A percentile compares a stretch with the other conserved stretches of the same genome.
These are phyloP conservation scores for Lasius platythorax DNA, from an alignment of 2,888 invertebrate species.

Conservation along the genomic window DNA sequence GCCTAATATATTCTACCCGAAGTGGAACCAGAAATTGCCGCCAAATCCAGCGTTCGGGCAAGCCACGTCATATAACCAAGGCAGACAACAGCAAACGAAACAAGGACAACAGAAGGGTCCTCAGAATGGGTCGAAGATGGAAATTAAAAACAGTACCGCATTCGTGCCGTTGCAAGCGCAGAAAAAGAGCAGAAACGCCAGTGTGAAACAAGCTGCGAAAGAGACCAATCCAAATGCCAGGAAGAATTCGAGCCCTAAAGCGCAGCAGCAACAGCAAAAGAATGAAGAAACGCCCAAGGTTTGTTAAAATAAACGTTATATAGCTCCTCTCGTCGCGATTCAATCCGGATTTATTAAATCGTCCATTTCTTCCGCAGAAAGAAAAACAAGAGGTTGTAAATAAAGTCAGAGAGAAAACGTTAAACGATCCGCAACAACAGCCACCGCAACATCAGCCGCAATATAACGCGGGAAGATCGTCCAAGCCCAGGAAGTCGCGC, in stretches of 20 bases:
- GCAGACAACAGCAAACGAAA: constrained; percentile 30
- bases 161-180: constrained; percentile 88
- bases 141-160: constrained; percentile 81
- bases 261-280: constrained; percentile 50
- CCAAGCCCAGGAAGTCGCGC: constrained; percentile 81
- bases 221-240: constrained; percentile 57
- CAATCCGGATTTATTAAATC: not conserved
- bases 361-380: constrained; percentile 48
- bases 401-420: constrained; percentile 61
- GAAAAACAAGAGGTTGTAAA: constrained; percentile 59
- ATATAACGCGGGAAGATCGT: constrained; percentile 70
- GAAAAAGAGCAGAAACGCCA: constrained; percentile 83
- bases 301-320: not conserved
- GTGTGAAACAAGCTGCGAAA: constrained; percentile 60
- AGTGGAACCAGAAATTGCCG: constrained; percentile 66
- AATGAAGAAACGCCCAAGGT: constrained; percentile 66
- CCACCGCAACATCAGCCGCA: constrained; percentile 75
- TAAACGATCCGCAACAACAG: constrained; percentile 63
- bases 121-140: constrained; percentile 77
- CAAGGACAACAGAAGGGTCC: constrained; percentile 55
- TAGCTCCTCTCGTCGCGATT: not conserved
- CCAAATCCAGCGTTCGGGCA: constrained; percentile 72
- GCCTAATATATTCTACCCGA: constrained; percentile 47
- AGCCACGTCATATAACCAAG: constrained; percentile 45
- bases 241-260: constrained; percentile 55